Conservation (phyloP, 2,797 vertebrate species). For the Melanotaenia parkinsoni region DNA sequence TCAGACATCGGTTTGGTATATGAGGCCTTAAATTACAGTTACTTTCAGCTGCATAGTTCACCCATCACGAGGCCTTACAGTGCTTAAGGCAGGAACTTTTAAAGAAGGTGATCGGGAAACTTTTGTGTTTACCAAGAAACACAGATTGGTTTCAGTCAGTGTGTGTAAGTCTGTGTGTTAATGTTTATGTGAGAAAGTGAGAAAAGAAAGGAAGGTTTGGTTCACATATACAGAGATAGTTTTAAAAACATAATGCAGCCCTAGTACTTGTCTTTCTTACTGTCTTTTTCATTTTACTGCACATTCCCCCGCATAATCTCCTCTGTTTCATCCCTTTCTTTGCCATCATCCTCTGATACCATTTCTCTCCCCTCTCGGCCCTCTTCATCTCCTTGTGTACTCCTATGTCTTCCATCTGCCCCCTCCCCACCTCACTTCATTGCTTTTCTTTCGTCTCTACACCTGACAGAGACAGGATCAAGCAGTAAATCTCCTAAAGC, state of each 20-base stretch:
- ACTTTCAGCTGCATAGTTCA: conserved; percentile 36
- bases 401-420: conserved; percentile 68
- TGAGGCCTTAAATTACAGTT: conserved; percentile 8
- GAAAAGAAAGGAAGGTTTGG: conserved; percentile 5
- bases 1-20: background rate
- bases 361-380: conserved; percentile 44
- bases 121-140: background rate
- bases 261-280: conserved; percentile 34
- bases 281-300: conserved; percentile 18
- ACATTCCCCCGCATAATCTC: conserved; percentile 50
- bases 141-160: conserved; percentile 32
- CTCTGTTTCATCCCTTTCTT: conserved; percentile 61
- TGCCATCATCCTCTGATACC: conserved; percentile 55
- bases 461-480: conserved; percentile 78
- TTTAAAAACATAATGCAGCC: conserved; percentile 39
- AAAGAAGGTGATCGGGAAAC: conserved; percentile 26
- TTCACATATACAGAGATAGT: conserved; percentile 38
- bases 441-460: conserved; percentile 69
- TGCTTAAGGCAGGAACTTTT: background rate
- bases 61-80: background rate
- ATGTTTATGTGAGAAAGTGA: conserved; percentile 25
- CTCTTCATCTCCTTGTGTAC: conserved; percentile 58
- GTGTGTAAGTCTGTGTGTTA: conserved; percentile 12
- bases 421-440: conserved; percentile 33
- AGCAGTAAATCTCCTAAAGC: conserved; percentile 80